Evolutionary conservation across 2,113 vertebrate species (phyloP), one percentile per base, ranked within the genome.

Genomic region (Monopterus albus): DNA sequence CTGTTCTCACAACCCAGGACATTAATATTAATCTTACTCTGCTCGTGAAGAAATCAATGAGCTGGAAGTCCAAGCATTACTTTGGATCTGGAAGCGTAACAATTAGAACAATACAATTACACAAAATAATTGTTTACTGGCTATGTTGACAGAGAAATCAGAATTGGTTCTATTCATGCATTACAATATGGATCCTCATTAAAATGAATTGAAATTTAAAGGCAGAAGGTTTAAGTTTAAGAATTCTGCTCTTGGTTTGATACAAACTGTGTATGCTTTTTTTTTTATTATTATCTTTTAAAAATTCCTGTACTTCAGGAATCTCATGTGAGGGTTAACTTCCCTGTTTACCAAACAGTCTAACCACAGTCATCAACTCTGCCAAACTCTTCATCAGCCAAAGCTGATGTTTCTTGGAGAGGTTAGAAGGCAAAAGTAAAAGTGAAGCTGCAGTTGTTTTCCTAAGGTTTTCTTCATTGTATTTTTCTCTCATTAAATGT

Each of bases 21-120:
- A 69, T 81, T 63, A 51, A 65, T 81, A 72, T 81, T 35, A 50
- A 23, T 72, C n/a, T 50, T 1, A 1, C 6, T 63, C 50, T 25
- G 26, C 21, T 57, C 65, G 35, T 9, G 1, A 23, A 58, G 57
- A 51, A 53, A 51, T 33, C 38, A 17, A 36, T 23, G 42, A 47
- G 18, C 35, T 21, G 20, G 10, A 65, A 51, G 25, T 66, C 15
- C 12, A 10, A 62, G 39, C 3, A 3, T 17, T 17, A 12, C 50
- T 65, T 61, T 50, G 17, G 5, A 45, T 46, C 21, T 38, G 33
- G 8, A 40, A 35, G 12, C 18, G 15, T 49, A 33, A 38, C 23
- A 52, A 58, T 62, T 10, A 49, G 38, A 38, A 75, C 49, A 56
- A 57, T 75, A 75, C 50, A 67, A 47, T 58, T 65, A 42, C 20